Evolutionary conservation across 2,888 invertebrate species (phyloP).

Genomic region (Lysandra coridon): DNA sequence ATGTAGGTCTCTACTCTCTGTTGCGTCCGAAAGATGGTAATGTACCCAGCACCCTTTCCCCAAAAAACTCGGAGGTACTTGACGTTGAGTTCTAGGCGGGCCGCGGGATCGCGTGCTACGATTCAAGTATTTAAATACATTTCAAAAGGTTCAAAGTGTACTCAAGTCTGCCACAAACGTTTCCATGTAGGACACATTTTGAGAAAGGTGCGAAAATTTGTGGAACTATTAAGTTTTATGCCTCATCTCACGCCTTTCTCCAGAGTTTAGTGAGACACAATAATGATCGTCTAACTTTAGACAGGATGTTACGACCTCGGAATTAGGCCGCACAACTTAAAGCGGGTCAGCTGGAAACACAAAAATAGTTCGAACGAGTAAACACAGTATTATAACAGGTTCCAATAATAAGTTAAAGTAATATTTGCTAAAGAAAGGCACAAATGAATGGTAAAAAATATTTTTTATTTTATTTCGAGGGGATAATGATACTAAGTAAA

Average conservation of each 20-base stretch:
- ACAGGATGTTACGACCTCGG: neutral
- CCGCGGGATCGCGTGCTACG: too few relatives aligned
- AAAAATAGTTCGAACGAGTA: neutral
- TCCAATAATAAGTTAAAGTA: neutral
- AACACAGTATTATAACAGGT: neutral
- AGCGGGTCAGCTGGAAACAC: constrained; percentile 8
- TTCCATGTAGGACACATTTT: neutral
- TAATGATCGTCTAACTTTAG: neutral
- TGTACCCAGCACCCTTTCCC: too few relatives aligned
- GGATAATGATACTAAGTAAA: neutral
- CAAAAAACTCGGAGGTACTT: too few relatives aligned
- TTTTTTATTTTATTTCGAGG: neutral
- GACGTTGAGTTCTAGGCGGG: too few relatives aligned
- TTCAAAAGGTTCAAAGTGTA: too few relatives aligned
- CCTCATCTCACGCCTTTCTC: neutral
- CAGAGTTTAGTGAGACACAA: neutral
- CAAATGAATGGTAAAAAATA: neutral
- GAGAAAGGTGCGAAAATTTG: neutral
- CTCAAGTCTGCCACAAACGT: neutral
- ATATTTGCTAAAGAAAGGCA: neutral
- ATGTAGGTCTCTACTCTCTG: too few relatives aligned
- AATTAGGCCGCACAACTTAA: constrained; percentile 6
- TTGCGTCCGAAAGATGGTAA: too few relatives aligned
- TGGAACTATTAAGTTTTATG: neutral
- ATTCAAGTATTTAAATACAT: too few relatives aligned